Conservation (phyloP, 2,113 vertebrate species). For the Callaeas wilsoni region DNA sequence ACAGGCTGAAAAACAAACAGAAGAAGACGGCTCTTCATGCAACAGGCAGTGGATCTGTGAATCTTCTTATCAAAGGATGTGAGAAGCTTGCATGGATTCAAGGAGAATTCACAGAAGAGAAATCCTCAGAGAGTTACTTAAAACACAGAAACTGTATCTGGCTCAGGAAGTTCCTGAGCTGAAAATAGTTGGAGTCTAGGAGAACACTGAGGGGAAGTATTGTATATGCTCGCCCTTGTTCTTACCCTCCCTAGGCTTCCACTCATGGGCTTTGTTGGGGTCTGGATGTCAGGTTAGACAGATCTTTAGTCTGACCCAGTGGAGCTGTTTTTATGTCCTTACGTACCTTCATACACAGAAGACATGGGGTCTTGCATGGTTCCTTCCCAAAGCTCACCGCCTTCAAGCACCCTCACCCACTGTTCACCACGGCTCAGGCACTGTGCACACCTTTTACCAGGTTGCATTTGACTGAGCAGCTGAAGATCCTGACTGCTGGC, state of each 20-base stretch:
- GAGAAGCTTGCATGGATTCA: neutral
- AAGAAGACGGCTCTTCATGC: neutral
- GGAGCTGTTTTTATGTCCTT: neutral
- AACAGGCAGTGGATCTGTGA: neutral
- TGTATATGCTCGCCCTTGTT: neutral
- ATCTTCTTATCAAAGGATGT: neutral
- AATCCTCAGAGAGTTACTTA: conserved; percentile 3
- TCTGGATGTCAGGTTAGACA: neutral
- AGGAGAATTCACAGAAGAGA: neutral
- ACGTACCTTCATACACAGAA: neutral
- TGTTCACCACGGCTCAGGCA: neutral
- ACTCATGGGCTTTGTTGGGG: neutral
- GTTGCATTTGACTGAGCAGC: neutral
- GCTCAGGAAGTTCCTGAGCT: conserved; percentile 38
- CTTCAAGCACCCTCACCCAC: neutral
- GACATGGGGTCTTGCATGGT: neutral
- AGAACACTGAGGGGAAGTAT: neutral
- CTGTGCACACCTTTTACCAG: neutral
- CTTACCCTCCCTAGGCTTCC: neutral
- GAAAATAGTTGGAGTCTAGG: conserved; percentile 25
- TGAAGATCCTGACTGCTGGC: neutral
- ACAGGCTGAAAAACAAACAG: neutral
- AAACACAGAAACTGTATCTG: conserved; percentile 23
- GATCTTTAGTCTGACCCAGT: neutral
- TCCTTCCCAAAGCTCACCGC: neutral